Evolutionary conservation across 2,888 invertebrate genomes (phyloP), one percentile per base, ranked within the genome.

Genomic region (Bibio marci): DNA sequence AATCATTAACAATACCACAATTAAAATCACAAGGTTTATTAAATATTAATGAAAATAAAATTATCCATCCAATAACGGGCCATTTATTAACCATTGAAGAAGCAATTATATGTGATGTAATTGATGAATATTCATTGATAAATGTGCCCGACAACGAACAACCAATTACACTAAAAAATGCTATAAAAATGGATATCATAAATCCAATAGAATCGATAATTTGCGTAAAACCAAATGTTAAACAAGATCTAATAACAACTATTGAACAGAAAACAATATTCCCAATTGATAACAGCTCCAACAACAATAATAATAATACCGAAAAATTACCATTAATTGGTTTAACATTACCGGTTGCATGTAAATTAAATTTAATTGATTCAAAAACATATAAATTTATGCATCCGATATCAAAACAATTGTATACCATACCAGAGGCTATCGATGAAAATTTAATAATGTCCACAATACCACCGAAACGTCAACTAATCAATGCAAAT

Each of bases 1-100:
- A 76, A 53, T 81, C 82, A 54, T 63, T 90, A 13, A 79, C 86
- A 1, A 69, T 91, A 48, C 80, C 86, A 10, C 85, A 87, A 62
- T 69, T 92, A 33, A 72, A 86, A 45, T 72, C 77, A 46, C 88
- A 90, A 62, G 94, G 92, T 35, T 70, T 91, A 26, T 70, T 91
- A 47, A 82, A 85, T 55, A 71, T 73, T 4, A 59, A 63, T 25
- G 72, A 73, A 12, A 72, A 75, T 44, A 80, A 78, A 62, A 76
- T 87, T 42, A 71, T 91, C 47, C 90, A 90, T 58, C 88, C 90
- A 3, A 87, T 87, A 63, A 81, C 83, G 17, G 90, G 90, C 3
- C 72, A 67, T 47, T 72, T 76, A 44, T 65, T 91, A 38, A 76
- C 79, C 40, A 65, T 91, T 44, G 70, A 75, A 48, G 81, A 90